Conservation (phyloP, 2,797 vertebrate genomes). For the Sebastolobus alascanus region DNA sequence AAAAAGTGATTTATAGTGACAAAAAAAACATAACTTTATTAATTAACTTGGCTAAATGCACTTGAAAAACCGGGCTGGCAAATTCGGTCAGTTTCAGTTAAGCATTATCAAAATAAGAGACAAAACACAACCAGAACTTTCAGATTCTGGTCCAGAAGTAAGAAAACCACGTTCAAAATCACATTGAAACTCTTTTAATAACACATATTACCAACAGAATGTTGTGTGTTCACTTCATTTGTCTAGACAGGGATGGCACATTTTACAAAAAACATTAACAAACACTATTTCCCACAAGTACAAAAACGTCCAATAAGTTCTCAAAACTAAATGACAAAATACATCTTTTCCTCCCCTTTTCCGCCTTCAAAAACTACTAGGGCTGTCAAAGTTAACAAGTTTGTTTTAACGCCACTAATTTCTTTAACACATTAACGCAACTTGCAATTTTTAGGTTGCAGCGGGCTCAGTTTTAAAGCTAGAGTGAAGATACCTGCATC, state of each 20-base stretch:
- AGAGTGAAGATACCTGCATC: too few species aligned
- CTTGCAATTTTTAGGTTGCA: too few species aligned
- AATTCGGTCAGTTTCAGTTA: background rate
- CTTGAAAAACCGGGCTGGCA: background rate
- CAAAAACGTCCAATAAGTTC: background rate
- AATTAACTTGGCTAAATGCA: background rate
- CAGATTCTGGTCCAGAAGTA: background rate
- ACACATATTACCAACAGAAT: background rate
- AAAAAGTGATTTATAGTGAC: too few species aligned
- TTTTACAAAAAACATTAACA: background rate
- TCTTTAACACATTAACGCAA: too few species aligned
- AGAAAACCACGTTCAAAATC: background rate
- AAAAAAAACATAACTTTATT: too few species aligned
- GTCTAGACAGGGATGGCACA: background rate
- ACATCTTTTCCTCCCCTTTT: background rate
- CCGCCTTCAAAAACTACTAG: background rate
- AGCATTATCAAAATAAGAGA: background rate
- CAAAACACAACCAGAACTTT: background rate
- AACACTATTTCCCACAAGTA: background rate
- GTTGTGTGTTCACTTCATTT: background rate
- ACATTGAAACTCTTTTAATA: background rate
- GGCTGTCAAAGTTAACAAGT: too few species aligned
- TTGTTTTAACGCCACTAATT: too few species aligned
- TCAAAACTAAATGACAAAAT: background rate
- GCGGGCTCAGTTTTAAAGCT: too few species aligned